Evolutionary conservation across 2,888 invertebrate species (phyloP), one percentile per base, ranked within the genome.

Genomic region (Meiosimyza decipiens): DNA sequence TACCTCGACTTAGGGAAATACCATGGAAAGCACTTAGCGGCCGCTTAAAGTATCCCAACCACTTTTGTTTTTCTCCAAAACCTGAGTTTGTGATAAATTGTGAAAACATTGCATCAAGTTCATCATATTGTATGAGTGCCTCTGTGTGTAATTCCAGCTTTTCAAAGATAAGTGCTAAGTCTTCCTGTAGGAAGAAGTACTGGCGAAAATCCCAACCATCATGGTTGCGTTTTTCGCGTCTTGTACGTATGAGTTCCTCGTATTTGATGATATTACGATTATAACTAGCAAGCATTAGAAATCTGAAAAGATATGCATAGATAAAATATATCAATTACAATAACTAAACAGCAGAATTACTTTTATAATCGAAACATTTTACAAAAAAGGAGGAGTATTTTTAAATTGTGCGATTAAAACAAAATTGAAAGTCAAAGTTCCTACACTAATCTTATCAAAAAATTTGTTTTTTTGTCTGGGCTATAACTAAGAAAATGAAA

Each of bases 21-120:
- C 96, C 96, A 80, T 94, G 93, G 93, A 97, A 97, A 62, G 91
- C 90, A 70, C 93, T 93, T 63, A 96, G 90, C 0, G 94, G 92
- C 78, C 90, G 91, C 83, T 93, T 92, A 84, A 97, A 96, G 52
- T 92, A 91, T 73, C 90, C 90, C 78, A 98, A 88, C 97, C 97
- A 98, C 73, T 91, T 91, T 71, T 95, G 94, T 82, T 93, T 92
- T 82, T 95, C 96, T 75, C 95, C 94, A 77, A 94, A 91, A 82
- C 94, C 94, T n/a, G 96, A 95, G 88, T 97, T 97, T 78, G 96
- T 92, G 71, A 98, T 93, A 88, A 97, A 98, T 88, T 98, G 98
- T 2, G 97, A 96, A 87, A 98, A 97, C 79, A 98, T 90, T 66
- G 97, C 98, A 88, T 98, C 98, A 82, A 99, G 89, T 88, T 98